phyloP scores from a whole-genome alignment of 2,888 invertebrate genomes.

The Xanthostigma xanthostigma region DNA sequence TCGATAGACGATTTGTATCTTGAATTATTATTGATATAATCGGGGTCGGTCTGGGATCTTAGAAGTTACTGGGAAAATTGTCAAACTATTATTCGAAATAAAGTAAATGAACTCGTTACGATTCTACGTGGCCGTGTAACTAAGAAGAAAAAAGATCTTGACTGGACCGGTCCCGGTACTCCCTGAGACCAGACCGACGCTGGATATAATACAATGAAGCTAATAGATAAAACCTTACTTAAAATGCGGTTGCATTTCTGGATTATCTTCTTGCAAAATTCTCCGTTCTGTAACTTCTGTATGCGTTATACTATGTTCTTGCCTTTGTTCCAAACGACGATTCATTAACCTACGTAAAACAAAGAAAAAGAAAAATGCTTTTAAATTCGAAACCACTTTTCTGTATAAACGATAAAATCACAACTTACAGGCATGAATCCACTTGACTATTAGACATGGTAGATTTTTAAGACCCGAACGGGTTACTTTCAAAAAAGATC shows the following conservation, averaged over 20 bases:
- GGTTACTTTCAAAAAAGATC: too few species aligned
- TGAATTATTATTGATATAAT: neutral
- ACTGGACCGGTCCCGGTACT: too few species aligned
- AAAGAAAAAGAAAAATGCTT: slow-evolving; percentile 5
- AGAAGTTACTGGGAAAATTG: too few species aligned
- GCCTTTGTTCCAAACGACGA: slow-evolving; percentile 49
- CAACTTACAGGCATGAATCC: slow-evolving; percentile 49
- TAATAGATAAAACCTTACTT: slow-evolving; percentile 33
- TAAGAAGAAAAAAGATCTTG: too few species aligned
- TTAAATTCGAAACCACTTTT: neutral
- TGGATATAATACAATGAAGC: too few species aligned
- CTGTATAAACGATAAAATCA: slow-evolving; percentile 5
- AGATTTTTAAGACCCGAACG: slow-evolving; percentile 9
- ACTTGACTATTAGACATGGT: slow-evolving; percentile 47
- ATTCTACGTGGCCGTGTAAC: too few species aligned
- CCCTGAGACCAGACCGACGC: too few species aligned
- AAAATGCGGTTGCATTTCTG: slow-evolving; percentile 36
- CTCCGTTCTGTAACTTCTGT: slow-evolving; percentile 52
- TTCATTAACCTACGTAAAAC: slow-evolving; percentile 42
- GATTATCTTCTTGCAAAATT: slow-evolving; percentile 44
- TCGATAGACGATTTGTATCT: too few species aligned
- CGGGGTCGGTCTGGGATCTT: too few species aligned
- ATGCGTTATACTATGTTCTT: slow-evolving; percentile 50
- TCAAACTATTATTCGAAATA: too few species aligned
- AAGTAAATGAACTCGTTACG: too few species aligned